Percentiles rank a stretch among this genome's conserved stretches.
phyloP scores from a whole-genome alignment of 2,888 invertebrate species.

The Cryptocheilus praepositus region DNA sequence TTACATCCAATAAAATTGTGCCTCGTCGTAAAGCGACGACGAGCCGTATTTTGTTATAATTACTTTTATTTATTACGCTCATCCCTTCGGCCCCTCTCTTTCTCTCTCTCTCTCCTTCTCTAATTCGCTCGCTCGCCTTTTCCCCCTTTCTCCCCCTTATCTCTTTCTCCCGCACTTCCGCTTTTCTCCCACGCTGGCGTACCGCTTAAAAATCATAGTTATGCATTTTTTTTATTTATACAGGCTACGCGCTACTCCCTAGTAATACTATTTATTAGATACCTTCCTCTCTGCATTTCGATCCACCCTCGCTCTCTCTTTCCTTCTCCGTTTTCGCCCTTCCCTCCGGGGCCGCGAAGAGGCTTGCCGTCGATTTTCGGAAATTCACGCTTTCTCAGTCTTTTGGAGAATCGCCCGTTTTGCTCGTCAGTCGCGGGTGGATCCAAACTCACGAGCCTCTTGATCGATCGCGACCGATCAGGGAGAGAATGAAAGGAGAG shows the following conservation, averaged over 20 bases:
- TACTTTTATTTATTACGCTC: not conserved
- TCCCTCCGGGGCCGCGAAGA: constrained; percentile 3
- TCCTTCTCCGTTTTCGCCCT: constrained; percentile 16
- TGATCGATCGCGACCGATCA: constrained; percentile 13
- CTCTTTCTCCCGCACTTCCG: constrained; percentile 3
- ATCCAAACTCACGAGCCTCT: constrained; percentile 11
- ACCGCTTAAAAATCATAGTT: constrained; percentile 32
- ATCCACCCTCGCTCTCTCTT: constrained; percentile 4
- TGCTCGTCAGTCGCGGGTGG: not conserved
- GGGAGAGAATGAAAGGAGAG: constrained; percentile 34
- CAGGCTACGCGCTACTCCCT: constrained; percentile 72
- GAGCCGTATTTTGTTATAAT: constrained; percentile 6
- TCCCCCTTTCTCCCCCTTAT: not conserved
- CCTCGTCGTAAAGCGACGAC: constrained; percentile 42
- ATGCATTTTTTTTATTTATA: constrained; percentile 54
- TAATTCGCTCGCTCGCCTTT: constrained; percentile 12
- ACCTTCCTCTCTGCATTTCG: constrained; percentile 45
- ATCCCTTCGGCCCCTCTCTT: constrained; percentile 8
- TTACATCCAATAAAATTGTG: constrained; percentile 55
- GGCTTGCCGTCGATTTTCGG: constrained; percentile 7
- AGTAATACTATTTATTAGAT: constrained; percentile 73
- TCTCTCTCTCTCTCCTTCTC: not conserved
- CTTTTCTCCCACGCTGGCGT: not conserved
- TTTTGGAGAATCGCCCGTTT: constrained; percentile 11
- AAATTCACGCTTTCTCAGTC: constrained; percentile 10